phyloP scores from a whole-genome alignment of 2,797 vertebrate species.

The Oreochromis grahami region DNA sequence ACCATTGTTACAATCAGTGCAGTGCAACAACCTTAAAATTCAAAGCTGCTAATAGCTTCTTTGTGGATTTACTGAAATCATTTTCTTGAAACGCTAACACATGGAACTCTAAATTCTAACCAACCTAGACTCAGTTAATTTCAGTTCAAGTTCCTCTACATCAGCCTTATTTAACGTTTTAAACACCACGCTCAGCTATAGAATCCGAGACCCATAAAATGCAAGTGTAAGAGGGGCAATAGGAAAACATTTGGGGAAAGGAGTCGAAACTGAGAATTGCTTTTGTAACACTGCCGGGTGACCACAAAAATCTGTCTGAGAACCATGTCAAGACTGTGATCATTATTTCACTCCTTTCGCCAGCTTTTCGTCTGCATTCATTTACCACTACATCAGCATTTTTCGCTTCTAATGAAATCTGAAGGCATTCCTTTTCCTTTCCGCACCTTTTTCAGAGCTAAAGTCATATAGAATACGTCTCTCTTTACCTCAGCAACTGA shows the following conservation, averaged over 20 bases:
- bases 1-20: not conserved
- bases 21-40: conserved; percentile 3
- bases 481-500: conserved; percentile 62
- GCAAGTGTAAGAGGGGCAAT: conserved; percentile 57
- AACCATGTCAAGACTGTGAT: conserved; percentile 69
- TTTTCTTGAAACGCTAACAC: not conserved
- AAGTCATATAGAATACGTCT: conserved; percentile 74
- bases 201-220: conserved; percentile 52
- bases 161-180: conserved; percentile 30
- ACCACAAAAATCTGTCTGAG: conserved; percentile 76
- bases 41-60: not conserved
- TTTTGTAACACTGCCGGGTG: conserved; percentile 61
- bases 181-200: conserved; percentile 24
- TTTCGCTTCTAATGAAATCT: conserved; percentile 84
- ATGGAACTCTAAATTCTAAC: not conserved
- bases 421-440: conserved; percentile 82
- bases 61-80: not conserved
- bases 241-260: conserved; percentile 70
- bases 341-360: conserved; percentile 66
- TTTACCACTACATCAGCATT: conserved; percentile 89
- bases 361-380: conserved; percentile 83
- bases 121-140: conserved; percentile 24
- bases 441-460: conserved; percentile 75
- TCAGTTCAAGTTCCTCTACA: conserved; percentile 16
- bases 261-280: conserved; percentile 59